Percentiles rank a stretch among this genome's conserved stretches.
Conservation (phyloP, 2,888 invertebrate species). For the Drosophila incognita region DNA sequence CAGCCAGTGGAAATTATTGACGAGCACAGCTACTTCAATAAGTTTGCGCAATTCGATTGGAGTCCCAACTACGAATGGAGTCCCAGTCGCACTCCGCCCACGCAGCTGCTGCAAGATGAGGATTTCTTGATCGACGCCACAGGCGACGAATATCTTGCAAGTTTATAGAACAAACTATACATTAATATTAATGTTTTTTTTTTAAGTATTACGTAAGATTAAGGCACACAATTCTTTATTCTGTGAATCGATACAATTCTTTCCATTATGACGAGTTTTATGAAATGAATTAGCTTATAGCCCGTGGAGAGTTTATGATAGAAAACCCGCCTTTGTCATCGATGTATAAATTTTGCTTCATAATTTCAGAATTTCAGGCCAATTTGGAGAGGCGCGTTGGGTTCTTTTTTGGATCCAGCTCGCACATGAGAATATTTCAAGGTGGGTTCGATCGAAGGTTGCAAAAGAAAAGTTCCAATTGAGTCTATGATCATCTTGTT, state of each 20-base stretch:
- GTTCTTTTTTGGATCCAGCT: slow-evolving; percentile 52
- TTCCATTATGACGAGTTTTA: slow-evolving; percentile 62
- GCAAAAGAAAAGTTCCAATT: slow-evolving; percentile 48
- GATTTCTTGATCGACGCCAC: slow-evolving; percentile 21
- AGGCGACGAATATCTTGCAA: slow-evolving; percentile 34
- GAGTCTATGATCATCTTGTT: slow-evolving; percentile 66
- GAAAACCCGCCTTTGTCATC: slow-evolving; percentile 48
- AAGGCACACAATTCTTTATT: slow-evolving; percentile 39
- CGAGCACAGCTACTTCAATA: slow-evolving; percentile 68
- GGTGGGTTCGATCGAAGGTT: slow-evolving; percentile 56
- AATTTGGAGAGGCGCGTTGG: slow-evolving; percentile 59
- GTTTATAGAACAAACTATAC: slow-evolving; percentile 39
- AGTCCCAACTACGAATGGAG: slow-evolving; percentile 87
- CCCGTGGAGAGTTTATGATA: slow-evolving; percentile 65
- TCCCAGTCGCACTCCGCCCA: slow-evolving; percentile 75
- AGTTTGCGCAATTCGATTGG: slow-evolving; percentile 83
- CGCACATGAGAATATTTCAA: slow-evolving; percentile 40
- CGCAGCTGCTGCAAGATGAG: slow-evolving; percentile 69
- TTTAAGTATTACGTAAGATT: slow-evolving; percentile 30
- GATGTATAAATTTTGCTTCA: slow-evolving; percentile 49
- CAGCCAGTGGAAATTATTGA: slow-evolving; percentile 24
- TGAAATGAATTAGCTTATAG: slow-evolving; percentile 20
- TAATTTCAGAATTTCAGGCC: slow-evolving; percentile 66
- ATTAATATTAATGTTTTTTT: slow-evolving; percentile 15
- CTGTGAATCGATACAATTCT: slow-evolving; percentile 78